These are phyloP conservation scores for Callosobruchus maculatus DNA, from an alignment of 2,888 invertebrate species.

Conservation along the genomic window DNA sequence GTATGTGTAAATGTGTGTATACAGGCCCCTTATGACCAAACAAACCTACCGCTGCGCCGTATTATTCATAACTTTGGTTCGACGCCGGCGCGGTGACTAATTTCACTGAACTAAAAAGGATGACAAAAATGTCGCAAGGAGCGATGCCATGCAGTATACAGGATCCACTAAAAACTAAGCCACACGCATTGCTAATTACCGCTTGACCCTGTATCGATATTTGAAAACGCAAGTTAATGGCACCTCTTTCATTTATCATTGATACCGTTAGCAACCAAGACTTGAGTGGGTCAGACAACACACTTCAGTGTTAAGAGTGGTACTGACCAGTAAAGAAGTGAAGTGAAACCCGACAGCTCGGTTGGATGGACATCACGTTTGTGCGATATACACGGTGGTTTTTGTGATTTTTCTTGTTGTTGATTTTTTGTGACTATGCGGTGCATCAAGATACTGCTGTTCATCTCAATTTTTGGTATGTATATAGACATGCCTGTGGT, in stretches of 20 bases:
- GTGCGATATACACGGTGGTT: slow-evolving; percentile 6
- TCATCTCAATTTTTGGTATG: slow-evolving; percentile 34
- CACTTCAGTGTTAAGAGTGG: slow-evolving; percentile 17
- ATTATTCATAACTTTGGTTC: too few species aligned
- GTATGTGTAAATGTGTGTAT: too few species aligned
- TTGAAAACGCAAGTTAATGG: slow-evolving; percentile 1
- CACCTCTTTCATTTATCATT: slow-evolving; percentile 22
- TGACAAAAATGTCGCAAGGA: not conserved
- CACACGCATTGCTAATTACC: not conserved
- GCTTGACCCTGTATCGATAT: not conserved
- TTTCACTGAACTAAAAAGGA: not conserved
- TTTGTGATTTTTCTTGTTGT: slow-evolving; percentile 1
- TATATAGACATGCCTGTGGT: slow-evolving; percentile 8
- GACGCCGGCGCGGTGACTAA: not conserved
- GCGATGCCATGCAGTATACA: not conserved
- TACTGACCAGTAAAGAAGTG: slow-evolving; percentile 10
- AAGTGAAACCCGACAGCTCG: slow-evolving; percentile 13
- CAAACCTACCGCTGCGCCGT: too few species aligned
- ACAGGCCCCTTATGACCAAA: too few species aligned
- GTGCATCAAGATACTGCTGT: slow-evolving; percentile 32
- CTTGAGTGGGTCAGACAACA: slow-evolving; percentile 26
- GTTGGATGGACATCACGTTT: slow-evolving; percentile 13
- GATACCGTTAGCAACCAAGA: slow-evolving; percentile 36
- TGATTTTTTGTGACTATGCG: slow-evolving; percentile 26
- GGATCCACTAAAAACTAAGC: not conserved